Percentiles rank a stretch among this genome's conserved stretches.
Evolutionary conservation across 2,113 vertebrate genomes (phyloP).

Genomic region (Rhinopomastus cyanomelas): DNA sequence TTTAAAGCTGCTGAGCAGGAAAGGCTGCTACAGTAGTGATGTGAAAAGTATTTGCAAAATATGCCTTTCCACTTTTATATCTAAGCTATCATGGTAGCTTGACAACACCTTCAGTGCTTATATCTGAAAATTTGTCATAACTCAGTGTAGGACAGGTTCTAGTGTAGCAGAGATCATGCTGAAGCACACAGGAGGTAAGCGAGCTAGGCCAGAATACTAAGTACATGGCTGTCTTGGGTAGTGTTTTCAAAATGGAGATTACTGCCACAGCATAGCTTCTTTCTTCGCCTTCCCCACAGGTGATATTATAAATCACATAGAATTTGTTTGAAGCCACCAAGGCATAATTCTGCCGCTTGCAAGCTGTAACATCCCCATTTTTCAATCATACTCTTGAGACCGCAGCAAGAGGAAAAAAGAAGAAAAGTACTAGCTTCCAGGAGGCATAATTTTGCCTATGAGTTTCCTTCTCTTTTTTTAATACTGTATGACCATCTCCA

Average conservation of each 20-base stretch:
- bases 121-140: neutral
- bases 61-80: neutral
- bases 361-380: neutral
- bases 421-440: neutral
- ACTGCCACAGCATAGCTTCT: neutral
- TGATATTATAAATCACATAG: neutral
- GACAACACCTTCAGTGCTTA: neutral
- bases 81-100: neutral
- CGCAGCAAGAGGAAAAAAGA: neutral
- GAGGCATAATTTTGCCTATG: neutral
- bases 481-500: neutral
- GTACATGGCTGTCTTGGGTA: neutral
- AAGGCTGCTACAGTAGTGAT: neutral
- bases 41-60: neutral
- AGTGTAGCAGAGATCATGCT: neutral
- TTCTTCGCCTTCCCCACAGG: neutral
- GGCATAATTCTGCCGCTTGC: neutral
- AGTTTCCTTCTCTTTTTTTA: neutral
- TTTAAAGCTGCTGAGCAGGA: neutral
- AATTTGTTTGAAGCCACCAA: neutral
- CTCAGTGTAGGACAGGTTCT: neutral
- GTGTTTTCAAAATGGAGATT: neutral
- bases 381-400: neutral
- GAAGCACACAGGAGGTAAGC: neutral
- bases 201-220: neutral